phyloP scores from a whole-genome alignment of 2,797 vertebrate genomes.

The Periophthalmus magnuspinnatus region DNA sequence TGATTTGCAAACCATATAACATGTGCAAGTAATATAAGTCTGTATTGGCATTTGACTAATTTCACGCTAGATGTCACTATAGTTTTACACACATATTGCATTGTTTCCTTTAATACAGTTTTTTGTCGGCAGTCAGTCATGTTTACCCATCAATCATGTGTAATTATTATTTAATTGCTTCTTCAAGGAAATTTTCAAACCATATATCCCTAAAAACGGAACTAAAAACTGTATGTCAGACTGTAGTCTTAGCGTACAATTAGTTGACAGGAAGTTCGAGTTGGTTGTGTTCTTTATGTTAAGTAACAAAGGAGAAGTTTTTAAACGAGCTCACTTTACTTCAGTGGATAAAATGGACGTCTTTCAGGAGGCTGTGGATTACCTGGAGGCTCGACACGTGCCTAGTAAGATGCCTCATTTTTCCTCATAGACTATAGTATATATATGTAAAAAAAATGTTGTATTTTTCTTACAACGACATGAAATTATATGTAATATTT shows the following conservation, averaged over 20 bases:
- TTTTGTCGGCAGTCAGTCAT: background rate
- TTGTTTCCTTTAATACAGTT: background rate
- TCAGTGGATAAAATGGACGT: slow-evolving; percentile 66
- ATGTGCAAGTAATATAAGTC: background rate
- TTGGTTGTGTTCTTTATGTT: background rate
- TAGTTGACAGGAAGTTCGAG: background rate
- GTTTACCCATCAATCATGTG: background rate
- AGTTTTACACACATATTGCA: background rate
- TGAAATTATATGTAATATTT: too few relatives aligned
- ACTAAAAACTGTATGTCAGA: too few relatives aligned
- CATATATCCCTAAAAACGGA: too few relatives aligned
- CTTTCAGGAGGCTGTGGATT: slow-evolving; percentile 66
- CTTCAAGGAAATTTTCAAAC: too few relatives aligned
- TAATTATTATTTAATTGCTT: too few relatives aligned
- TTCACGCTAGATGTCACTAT: slow-evolving; percentile 2
- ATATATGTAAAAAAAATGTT: too few relatives aligned
- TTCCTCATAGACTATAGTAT: too few relatives aligned
- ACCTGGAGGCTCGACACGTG: slow-evolving; percentile 54
- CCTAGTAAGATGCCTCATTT: slow-evolving; percentile 58
- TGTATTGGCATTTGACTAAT: background rate
- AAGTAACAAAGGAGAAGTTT: slow-evolving; percentile 49
- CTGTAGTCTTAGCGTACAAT: background rate
- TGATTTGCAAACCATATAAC: background rate
- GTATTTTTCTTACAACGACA: too few relatives aligned
- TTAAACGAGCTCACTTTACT: background rate